These are phyloP conservation scores for Leptopilina clavipes DNA, from an alignment of 1,140 invertebrate species.

Conservation along the genomic window DNA sequence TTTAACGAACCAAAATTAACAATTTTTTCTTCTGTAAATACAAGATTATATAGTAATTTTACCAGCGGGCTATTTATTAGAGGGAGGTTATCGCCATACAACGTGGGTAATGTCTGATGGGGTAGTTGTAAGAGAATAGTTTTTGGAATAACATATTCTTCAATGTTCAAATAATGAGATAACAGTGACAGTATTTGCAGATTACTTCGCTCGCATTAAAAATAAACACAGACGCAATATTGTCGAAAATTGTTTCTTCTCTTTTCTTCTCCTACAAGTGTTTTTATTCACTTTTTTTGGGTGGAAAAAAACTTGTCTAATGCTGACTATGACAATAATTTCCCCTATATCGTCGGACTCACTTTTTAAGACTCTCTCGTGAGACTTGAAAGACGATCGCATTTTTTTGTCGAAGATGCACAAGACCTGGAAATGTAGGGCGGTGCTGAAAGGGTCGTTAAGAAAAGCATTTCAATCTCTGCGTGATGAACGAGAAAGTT, in stretches of 20 bases:
- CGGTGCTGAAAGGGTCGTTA: conserved; percentile 24
- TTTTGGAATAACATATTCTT: too few relatives aligned
- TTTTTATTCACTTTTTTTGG: too few relatives aligned
- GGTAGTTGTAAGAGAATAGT: too few relatives aligned
- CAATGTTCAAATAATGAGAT: neutral
- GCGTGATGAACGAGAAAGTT: neutral
- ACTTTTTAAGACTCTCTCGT: conserved; percentile 2
- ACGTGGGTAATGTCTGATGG: neutral
- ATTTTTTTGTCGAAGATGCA: conserved; percentile 21
- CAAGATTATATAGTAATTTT: neutral
- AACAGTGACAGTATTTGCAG: conserved; percentile 24
- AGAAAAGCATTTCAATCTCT: conserved; percentile 31
- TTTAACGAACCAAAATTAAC: too few relatives aligned
- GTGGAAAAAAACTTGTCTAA: too few relatives aligned
- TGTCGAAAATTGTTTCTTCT: neutral
- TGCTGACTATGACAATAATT: conserved; percentile 7
- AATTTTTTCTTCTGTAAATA: neutral
- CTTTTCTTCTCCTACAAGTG: too few relatives aligned
- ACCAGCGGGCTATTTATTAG: neutral
- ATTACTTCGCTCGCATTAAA: neutral
- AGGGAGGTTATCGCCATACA: conserved; percentile 3
- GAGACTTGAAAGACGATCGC: conserved; percentile 10
- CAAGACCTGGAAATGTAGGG: conserved; percentile 27
- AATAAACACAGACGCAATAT: too few relatives aligned
- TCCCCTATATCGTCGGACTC: neutral